Base-by-base conservation (phyloP, 92 coral and sea anemone species). In the Palythoa caribaeorum region DNA sequence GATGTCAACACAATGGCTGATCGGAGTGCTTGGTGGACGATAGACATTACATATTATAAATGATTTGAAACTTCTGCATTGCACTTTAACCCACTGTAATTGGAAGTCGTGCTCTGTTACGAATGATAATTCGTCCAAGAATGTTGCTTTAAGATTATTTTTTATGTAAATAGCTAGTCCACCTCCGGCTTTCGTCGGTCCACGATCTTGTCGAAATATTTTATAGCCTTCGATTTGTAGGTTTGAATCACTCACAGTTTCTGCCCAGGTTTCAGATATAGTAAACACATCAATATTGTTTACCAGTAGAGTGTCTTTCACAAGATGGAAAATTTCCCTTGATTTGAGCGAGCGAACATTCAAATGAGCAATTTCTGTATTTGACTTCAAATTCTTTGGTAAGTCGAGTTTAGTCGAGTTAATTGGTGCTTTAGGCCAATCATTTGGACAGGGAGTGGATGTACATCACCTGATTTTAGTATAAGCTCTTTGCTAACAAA, bases 1-100 rank as follows among this genome's bases (percentile, higher is more conserved):
- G n/a, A 72, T 68, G 59, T 85, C 87, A 78, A 90, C 55, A 74
- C 89, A 85, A 68, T 68, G 73, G 21, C 19, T 78, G 60, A 75
- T 78, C 60, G 92, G 60, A 38, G 89, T 86, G 21, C 84, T 40
- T n/a, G 92, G 92, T 55, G 89, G 92, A 66, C 84, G 76, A 21
- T 90, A 90, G 35, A 87, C 83, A 74, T 85, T 90, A 57, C 89
- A 89, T 54, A 90, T 75, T 35, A 90, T 78, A 74, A 90, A 90
- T 36, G 89, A 35, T 57, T 90, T 90, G 15, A 21, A 57, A 70
- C 86, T 76, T 84, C 89, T 89, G 39, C 92, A 84, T 76, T 89
- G 92, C 6, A 90, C 78, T 70, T 63, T 84, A 36, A 90, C 52
- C 83, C 89, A 84, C 70, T 59, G 90, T 77, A 74, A 62, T 65